Evolutionary conservation across 2,113 vertebrate species (phyloP), one percentile per base, ranked within the genome.

Genomic region (Crotophaga sulcirostris): DNA sequence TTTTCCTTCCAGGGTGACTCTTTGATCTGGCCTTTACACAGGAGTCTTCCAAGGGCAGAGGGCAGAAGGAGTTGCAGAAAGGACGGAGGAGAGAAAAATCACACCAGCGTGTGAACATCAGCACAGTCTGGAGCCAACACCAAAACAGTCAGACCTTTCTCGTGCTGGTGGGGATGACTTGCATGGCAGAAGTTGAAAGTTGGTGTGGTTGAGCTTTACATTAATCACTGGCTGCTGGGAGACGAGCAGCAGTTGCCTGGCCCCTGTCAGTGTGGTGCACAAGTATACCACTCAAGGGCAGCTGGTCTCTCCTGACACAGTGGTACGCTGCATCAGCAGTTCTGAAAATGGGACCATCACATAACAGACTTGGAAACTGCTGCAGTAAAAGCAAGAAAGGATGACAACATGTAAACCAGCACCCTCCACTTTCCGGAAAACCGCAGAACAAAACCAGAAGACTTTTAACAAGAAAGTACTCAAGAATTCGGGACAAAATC

Each of bases 71-170:
- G 26, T 49, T 83, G 66, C 54, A 55, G 51, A 28, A 83, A 74
- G 45, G 82, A 73, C 0, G 10, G 26, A 91, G 87, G 87, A 85
- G 90, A 89, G 96, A 96, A 93, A 96, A 95, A 62, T 95, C 94
- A 73, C 95, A 95, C 87, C 24, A 21, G 72, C 25, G 3, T 59
- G 87, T 23, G 63, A 63, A 69, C 4, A 70, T 45, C 84, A 94
- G 49, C 74, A 51, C 15, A 51, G 74, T 10, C 31, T 21, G 88
- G 33, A 62, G 89, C 36, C 4, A 29, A 24, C 25, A 64, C 36
- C 58, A 21, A 4, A 87, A 92, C 89, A 95, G 60, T 51, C 42
- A 64, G 80, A 49, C 38, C 77, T 58, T 91, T 93, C 73, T 84
- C 74, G 91, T 0, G 0, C 76, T 55, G 51, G 8, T 60, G 60